A percentile compares a stretch with the other conserved stretches of the same genome.
Evolutionary conservation across 2,113 vertebrate genomes (phyloP).

Genomic region (Mellivora capensis): DNA sequence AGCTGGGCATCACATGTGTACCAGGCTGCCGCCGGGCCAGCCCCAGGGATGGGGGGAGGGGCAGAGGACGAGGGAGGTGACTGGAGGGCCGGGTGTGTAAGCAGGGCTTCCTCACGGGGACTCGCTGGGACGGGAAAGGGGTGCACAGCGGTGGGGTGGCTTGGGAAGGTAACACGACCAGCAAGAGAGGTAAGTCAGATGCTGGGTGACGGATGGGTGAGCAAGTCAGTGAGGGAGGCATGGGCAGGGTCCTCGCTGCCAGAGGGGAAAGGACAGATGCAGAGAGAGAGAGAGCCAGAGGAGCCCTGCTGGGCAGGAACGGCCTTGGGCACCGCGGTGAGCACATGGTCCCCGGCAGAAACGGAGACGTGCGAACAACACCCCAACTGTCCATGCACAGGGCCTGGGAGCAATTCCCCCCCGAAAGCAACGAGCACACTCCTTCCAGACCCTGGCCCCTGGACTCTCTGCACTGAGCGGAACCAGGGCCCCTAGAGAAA

Average conservation of each 20-base stretch:
- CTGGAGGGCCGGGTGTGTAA: background rate
- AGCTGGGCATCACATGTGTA: too few relatives aligned
- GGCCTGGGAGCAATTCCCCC: background rate
- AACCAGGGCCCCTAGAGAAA: background rate
- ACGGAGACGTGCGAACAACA: fast-evolving
- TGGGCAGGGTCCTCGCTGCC: background rate
- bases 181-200: background rate
- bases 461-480: fast-evolving
- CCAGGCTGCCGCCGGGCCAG: background rate
- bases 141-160: background rate
- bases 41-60: background rate
- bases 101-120: background rate
- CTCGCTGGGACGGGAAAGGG: background rate
- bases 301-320: background rate
- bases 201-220: background rate
- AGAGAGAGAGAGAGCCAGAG: background rate
- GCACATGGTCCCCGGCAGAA: fast-evolving
- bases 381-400: too few relatives aligned
- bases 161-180: background rate
- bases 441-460: background rate
- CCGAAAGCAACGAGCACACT: background rate
- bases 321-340: fast-evolving
- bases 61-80: background rate
- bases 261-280: background rate
- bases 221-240: background rate